These are phyloP conservation scores for Campoletis sonorensis DNA, from an alignment of 1,140 invertebrate genomes.

Conservation along the genomic window DNA sequence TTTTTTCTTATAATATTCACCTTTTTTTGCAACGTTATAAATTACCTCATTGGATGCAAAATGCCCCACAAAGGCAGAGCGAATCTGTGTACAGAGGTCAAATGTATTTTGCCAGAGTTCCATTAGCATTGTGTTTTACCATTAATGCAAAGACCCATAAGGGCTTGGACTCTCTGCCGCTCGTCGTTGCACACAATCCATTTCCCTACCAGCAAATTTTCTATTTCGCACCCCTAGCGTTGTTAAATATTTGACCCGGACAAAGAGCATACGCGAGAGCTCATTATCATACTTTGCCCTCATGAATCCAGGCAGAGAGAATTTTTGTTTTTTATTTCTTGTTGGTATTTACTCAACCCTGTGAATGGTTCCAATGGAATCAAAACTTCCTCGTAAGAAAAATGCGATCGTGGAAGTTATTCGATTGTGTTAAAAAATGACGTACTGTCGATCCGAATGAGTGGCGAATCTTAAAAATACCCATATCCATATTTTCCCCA, in stretches of 20 bases:
- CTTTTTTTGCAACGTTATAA: too few relatives aligned
- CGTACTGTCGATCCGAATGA: too few relatives aligned
- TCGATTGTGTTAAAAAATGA: too few relatives aligned
- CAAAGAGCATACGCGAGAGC: constrained; percentile 11
- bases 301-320: background rate
- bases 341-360: background rate
- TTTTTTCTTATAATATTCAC: too few relatives aligned
- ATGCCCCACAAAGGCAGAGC: background rate
- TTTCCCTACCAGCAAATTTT: background rate
- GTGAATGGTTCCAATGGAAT: too few relatives aligned
- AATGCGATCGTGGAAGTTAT: too few relatives aligned
- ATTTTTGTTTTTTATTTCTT: background rate
- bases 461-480: too few relatives aligned
- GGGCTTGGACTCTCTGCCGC: background rate
- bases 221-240: background rate
- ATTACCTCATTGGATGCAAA: background rate
- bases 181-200: background rate
- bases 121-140: background rate
- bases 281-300: constrained; percentile 2
- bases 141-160: background rate
- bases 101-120: background rate
- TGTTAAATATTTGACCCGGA: constrained; percentile 8
- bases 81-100: background rate
- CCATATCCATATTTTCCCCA: too few relatives aligned
- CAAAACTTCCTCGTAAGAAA: too few relatives aligned